Evolutionary conservation across 2,888 invertebrate species (phyloP).

Genomic region (Molanna angustata): DNA sequence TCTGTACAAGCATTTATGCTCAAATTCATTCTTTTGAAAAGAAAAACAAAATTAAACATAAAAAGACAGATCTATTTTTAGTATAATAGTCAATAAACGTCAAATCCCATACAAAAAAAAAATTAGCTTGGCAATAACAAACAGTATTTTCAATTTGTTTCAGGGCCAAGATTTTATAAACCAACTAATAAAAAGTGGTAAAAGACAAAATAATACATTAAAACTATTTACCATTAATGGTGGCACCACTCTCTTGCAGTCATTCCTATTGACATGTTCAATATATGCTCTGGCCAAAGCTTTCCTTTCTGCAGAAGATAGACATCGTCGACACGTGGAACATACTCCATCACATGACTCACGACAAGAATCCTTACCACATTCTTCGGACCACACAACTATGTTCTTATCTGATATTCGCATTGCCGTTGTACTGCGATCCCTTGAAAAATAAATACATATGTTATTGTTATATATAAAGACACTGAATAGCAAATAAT

Average conservation of each 20-base stretch:
- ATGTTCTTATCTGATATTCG: constrained; percentile 72
- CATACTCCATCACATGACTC: constrained; percentile 68
- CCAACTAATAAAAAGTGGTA: constrained; percentile 8
- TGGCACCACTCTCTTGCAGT: constrained; percentile 81
- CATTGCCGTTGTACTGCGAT: constrained; percentile 25
- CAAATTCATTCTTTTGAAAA: too few species aligned
- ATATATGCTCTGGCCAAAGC: constrained; percentile 66
- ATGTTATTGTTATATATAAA: too few species aligned
- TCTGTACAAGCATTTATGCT: too few species aligned
- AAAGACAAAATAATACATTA: too few species aligned
- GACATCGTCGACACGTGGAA: constrained; percentile 75
- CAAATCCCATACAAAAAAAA: too few species aligned
- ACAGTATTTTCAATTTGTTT: neutral
- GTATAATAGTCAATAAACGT: too few species aligned
- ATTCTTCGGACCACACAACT: constrained; percentile 68
- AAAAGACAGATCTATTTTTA: too few species aligned
- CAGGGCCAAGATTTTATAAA: neutral
- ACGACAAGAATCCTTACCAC: constrained; percentile 54
- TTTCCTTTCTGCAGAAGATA: constrained; percentile 56
- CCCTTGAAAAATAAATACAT: constrained; percentile 30
- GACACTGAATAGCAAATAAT: too few species aligned
- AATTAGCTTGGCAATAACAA: too few species aligned
- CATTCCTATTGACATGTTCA: constrained; percentile 78
- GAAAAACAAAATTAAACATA: too few species aligned
- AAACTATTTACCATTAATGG: constrained; percentile 65